Conservation (phyloP, 2,888 invertebrate genomes). For the Sinelater perroti region DNA sequence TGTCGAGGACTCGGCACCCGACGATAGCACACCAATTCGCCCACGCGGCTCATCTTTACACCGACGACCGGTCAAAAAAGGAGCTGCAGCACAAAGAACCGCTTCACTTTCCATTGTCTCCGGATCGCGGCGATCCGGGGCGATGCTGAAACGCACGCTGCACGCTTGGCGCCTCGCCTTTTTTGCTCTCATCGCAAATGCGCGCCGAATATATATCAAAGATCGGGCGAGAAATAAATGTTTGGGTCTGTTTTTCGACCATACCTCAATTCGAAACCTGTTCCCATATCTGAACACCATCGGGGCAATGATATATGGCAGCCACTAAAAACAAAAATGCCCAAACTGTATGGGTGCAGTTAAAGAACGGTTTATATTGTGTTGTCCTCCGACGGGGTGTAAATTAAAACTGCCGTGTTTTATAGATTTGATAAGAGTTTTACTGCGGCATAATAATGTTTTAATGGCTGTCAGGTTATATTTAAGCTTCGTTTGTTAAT, state of each 20-base stretch:
- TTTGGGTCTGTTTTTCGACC: slow-evolving; percentile 21
- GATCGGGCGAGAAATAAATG: background rate
- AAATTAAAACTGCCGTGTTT: slow-evolving; percentile 53
- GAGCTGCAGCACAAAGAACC: slow-evolving; percentile 9
- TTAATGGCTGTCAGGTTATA: slow-evolving; percentile 50
- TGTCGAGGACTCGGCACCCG: slow-evolving; percentile 38
- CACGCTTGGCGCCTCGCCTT: too few relatives aligned
- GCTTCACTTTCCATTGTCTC: background rate
- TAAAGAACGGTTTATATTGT: slow-evolving; percentile 46
- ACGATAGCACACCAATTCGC: slow-evolving; percentile 43
- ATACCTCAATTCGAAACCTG: slow-evolving; percentile 32
- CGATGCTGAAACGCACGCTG: too few relatives aligned
- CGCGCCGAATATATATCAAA: background rate
- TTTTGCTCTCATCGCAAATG: too few relatives aligned
- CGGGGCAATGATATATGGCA: slow-evolving; percentile 45
- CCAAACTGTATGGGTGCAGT: slow-evolving; percentile 46
- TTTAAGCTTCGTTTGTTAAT: slow-evolving; percentile 47
- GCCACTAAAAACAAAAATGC: slow-evolving; percentile 42
- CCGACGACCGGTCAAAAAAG: slow-evolving; percentile 5
- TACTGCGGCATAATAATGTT: slow-evolving; percentile 47
- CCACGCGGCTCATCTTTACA: slow-evolving; percentile 36
- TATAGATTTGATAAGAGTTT: slow-evolving; percentile 52
- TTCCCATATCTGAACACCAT: slow-evolving; percentile 45
- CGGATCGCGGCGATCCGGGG: too few relatives aligned
- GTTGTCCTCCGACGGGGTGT: slow-evolving; percentile 45